Evolutionary conservation across 2,113 vertebrate species (phyloP), one percentile per base, ranked within the genome.

Genomic region (Pan paniscus): DNA sequence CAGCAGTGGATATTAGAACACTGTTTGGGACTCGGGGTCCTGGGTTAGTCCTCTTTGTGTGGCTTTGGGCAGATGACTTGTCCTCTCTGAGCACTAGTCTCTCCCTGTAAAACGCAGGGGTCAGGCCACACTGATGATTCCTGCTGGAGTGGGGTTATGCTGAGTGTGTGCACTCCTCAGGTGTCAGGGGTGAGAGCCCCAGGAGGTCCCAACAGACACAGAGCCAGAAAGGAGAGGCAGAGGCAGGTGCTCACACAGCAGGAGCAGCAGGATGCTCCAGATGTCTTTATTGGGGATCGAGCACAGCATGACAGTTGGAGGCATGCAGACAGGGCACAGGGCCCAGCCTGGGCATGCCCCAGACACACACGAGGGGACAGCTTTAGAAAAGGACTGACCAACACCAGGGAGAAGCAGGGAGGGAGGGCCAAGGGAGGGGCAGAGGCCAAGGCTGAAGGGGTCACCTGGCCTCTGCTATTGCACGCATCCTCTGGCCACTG

Each of bases 251-350:
- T 90, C 87, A 85, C 84, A 96, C 72, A n/a, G 70, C 1, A 11
- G 96, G 98, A 98, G 97, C 98, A 96, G 96, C 70, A 30, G 93
- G 91, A 73, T 23, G 97, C 98, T 98, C 97, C n/a, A 90, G 93
- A 93, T 95, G 97, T 99, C 95, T 99, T 99, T 99, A 99, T 99
- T 99, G n/a, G 97, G 96, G 95, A 84, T 98, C 61, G 46, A 97
- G 97, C 89, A 98, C 38, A 96, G 97, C 73, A 64, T 96, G 97
- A 98, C 98, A 98, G 95, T 87, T 76, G 87, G 95, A 97, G 98
- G 97, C 98, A 98, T 97, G 98, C 96, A 75, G 64, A 98, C 98
- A 96, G 98, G 97, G 96, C 96, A 92, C 89, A 27, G 67, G 97
- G 96, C 93, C 98, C 20, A 9, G 97, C 97, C 97, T 76, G 30